Percentiles rank a stretch among this genome's conserved stretches.
Conservation (phyloP, 37 sponge, comb jelly and placozoan species). For the Dysidea cf. avara region DNA sequence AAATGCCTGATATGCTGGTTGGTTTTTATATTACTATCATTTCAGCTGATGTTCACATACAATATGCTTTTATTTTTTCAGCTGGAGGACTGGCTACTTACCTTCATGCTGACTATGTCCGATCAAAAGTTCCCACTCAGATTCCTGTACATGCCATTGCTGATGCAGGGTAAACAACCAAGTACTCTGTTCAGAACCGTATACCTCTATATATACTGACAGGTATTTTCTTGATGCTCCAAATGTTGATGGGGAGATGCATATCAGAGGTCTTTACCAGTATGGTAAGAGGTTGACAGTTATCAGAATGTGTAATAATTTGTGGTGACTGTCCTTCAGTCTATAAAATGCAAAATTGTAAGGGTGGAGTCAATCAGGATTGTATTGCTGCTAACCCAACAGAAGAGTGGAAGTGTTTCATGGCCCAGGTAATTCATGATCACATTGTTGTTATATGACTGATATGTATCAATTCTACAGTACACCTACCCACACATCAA, state of each 20-base stretch:
- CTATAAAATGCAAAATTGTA: conserved; percentile 51
- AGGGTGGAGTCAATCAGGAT: conserved; percentile 59
- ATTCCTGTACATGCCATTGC: too few relatives aligned
- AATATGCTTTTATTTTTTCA: too few relatives aligned
- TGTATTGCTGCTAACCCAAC: conserved; percentile 33
- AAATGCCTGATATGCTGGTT: too few relatives aligned
- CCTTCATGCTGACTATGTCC: too few relatives aligned
- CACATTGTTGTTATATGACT: too few relatives aligned
- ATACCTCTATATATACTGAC: too few relatives aligned
- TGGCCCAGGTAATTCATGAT: conserved; percentile 57
- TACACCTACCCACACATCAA: conserved; percentile 78
- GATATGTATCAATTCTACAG: conserved; percentile 31
- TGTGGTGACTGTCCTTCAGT: not conserved
- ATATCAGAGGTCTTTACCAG: not conserved
- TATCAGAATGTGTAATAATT: not conserved
- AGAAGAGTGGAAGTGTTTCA: conserved; percentile 71
- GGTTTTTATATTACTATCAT: too few relatives aligned
- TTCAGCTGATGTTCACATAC: too few relatives aligned
- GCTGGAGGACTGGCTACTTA: too few relatives aligned
- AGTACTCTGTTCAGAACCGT: too few relatives aligned
- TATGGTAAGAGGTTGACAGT: conserved; percentile 1
- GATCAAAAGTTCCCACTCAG: too few relatives aligned
- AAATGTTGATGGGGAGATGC: conserved; percentile 6
- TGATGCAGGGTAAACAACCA: too few relatives aligned
- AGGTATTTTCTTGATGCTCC: conserved; percentile 37